Base-by-base conservation (phyloP, 64 coral and sea anemone genomes). In the Exaiptasia diaphana region DNA sequence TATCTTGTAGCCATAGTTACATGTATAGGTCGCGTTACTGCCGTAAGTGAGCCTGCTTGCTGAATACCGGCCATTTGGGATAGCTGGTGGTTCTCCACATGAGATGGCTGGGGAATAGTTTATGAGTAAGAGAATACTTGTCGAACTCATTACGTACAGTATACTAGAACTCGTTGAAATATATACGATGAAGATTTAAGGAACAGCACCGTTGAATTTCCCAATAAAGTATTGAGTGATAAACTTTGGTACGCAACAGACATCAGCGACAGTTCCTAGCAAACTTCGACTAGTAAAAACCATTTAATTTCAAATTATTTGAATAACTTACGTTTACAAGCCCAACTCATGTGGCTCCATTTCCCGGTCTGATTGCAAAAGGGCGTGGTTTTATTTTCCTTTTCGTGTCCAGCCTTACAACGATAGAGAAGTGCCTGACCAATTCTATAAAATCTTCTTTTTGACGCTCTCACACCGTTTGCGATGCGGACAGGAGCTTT, bases 1-100 rank as follows among this genome's bases (percentile, higher is more conserved):
- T 0, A 91, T 43, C 17, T 32, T 78, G 55, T 87, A 97, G 32
- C 83, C 93, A 15, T 55, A 70, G 53, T 90, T 62, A 67, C 93
- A 97, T 2, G 31, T 65, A 45, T 97, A 97, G 0, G 13, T 81
- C 28, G 74, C 49, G 7, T 5, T 43, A 26, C 70, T 60, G 4
- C 31, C 11, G 38, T 42, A 73, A 2, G 28, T 63, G 33, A 25
- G 74, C 28, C 41, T 58, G 7, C n/a, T 46, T 12, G 67, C 82
- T 32, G 3, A 22, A 20, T 36, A 73, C 5, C 32, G 80, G 14
- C 76, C 76, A 60, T 89, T 27, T 3, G 46, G 42, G 9, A 74
- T 69, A 10, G 20, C 42, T 44, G 29, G 32, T 11, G 85, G 85
- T 34, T 59, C 33, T 58, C 74, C 75, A 53, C 85, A 87, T 29